phyloP scores from a whole-genome alignment of 2,113 vertebrate genomes.

The Mixornis gularis region DNA sequence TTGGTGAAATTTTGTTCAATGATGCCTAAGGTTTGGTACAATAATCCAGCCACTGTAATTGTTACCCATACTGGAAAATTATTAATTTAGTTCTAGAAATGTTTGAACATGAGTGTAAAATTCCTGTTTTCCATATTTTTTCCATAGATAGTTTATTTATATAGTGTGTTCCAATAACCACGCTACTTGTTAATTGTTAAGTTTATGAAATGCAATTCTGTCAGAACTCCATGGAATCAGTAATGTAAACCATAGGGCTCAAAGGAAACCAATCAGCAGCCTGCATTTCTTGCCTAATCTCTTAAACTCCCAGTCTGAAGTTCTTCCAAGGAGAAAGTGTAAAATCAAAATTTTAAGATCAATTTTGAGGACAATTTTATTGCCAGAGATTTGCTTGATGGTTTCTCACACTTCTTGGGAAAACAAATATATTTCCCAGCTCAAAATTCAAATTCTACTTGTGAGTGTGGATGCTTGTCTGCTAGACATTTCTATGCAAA shows the following conservation, averaged over 20 bases:
- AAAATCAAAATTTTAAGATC: not conserved
- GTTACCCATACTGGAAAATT: not conserved
- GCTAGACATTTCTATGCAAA: not conserved
- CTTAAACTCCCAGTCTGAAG: not conserved
- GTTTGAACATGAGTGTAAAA: not conserved
- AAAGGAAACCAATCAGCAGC: not conserved
- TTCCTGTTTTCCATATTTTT: not conserved
- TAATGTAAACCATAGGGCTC: not conserved
- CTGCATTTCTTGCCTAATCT: not conserved
- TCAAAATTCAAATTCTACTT: not conserved
- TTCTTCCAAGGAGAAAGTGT: not conserved
- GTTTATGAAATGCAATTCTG: not conserved
- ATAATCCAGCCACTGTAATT: not conserved
- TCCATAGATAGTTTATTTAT: not conserved
- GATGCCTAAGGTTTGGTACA: not conserved
- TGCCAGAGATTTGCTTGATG: not conserved
- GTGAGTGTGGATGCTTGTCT: not conserved
- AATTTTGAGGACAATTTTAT: not conserved
- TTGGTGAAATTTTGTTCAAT: not conserved
- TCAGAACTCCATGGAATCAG: not conserved
- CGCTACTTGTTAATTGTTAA: not conserved
- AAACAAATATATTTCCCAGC: not conserved
- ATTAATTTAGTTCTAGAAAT: not conserved
- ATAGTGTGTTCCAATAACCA: not conserved
- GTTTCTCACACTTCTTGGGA: not conserved